Evolutionary conservation across 1,140 invertebrate species (phyloP), one percentile per base, ranked within the genome.

Genomic region (Zaprionus davidi): DNA sequence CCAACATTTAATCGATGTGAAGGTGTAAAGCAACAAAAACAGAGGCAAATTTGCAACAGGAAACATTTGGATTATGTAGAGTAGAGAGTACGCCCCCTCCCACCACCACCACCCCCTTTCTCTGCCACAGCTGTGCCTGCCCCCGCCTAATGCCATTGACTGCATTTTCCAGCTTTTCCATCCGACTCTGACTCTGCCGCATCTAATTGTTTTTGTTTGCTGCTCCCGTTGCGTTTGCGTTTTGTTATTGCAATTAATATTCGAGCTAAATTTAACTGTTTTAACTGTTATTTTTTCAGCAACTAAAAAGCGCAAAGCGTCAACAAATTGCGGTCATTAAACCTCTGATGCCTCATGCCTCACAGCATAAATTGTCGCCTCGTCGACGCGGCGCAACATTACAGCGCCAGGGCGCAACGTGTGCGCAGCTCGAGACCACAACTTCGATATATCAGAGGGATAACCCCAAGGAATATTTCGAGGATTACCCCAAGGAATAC

Each of bases 301-400:
- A 77, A 79, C 70, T 86, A 87, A 86, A 85, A 80, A 79, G 76
- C 76, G 76, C 77, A 86, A 82, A 82, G 82, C 84, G 74, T 49
- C 64, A 81, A 75, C 85, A 82, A 88, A 88, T 88, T 88, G 78
- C 90, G 90, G 90, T 92, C 90, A 91, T 92, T 92, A 92, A 92
- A 92, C 90, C 63, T 65, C 34, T 60, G 17, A 78, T 90, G 80
- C 67, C 82, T 71, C 71, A 69, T 44, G 44, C 64, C 76, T 60
- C 55, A 57, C 34, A 56, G 36, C 57, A 91, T 91, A 91, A 91
- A 91, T 85, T 83, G 85, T 82, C 73, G 77, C 70, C 71, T 44
- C 71, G 22, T 44, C 26, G n/a, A 12, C 36, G 58, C 58, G 72
- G 71, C 69, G 51, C 72, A 76, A 72, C 81, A 81, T 46, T 62